phyloP scores from a whole-genome alignment of 2,113 vertebrate genomes.

The Sula dactylatra region DNA sequence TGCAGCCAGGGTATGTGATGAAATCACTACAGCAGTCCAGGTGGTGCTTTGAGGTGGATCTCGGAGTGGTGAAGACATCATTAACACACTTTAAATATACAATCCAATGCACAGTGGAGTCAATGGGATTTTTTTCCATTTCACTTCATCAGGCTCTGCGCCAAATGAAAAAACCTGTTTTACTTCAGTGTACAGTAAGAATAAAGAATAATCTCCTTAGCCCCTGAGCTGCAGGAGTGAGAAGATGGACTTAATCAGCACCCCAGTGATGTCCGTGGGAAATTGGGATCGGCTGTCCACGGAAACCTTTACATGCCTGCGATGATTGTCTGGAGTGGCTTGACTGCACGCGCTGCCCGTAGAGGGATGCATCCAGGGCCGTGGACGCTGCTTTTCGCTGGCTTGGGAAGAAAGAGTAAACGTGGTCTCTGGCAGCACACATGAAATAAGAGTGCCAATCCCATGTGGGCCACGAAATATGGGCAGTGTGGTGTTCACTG shows the following conservation, averaged over 20 bases:
- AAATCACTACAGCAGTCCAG: neutral
- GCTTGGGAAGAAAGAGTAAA: neutral
- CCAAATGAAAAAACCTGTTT: neutral
- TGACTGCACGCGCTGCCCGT: accelerated
- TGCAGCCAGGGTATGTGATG: neutral
- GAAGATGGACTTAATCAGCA: neutral
- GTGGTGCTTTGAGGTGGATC: neutral
- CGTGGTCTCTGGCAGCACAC: neutral
- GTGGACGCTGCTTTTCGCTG: neutral
- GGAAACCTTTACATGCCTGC: accelerated
- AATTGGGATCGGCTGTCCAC: accelerated
- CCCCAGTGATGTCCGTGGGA: accelerated
- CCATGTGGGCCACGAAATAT: accelerated
- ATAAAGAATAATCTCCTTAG: neutral
- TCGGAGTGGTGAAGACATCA: neutral
- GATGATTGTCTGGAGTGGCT: neutral
- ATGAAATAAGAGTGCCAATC: neutral
- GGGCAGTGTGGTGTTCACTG: accelerated
- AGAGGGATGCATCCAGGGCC: neutral
- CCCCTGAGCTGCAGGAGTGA: neutral
- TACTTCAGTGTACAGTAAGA: neutral
- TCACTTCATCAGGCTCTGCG: neutral
- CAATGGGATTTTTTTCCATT: neutral
- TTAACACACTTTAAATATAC: accelerated
- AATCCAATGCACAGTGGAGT: neutral